Evolutionary conservation across 1,140 invertebrate genomes (phyloP), one percentile per base, ranked within the genome.

Genomic region (Trichogramma pretiosum): DNA sequence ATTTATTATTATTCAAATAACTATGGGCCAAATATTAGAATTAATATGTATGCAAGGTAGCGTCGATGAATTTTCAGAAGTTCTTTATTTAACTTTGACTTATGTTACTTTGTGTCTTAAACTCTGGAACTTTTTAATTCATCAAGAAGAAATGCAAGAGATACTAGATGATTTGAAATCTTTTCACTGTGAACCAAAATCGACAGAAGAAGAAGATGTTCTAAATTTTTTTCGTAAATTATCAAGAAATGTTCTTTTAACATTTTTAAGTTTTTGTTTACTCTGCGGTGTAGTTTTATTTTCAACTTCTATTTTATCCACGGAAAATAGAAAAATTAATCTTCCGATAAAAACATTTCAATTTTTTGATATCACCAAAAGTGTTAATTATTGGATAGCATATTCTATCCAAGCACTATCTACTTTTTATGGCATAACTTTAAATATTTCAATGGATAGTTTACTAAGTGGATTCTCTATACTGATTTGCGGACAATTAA

Each of bases 391-490:
- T 32, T 30, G 22, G 16, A 19, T 28, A 9, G 33, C 46, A 3
- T 53, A 46, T 33, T 8, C 4, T 8, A 9, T 47, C 10, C 46
- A 53, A 38, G 8, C 49, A n/a, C 26, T 53, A 5, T 23, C 42
- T 13, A 9, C 32, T 2, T 17, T 53, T 26, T 45, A 30, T 46
- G 60, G 57, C 14, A 56, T 62, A 5, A 22, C 53, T n/a, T 43
- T 56, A 10, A 64, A 62, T 53, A 47, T 55, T 3, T 56, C 56
- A 16, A 46, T 62, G 10, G 61, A 66, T 53, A 58, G 56, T 18
- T 18, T 62, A n/a, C 50, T 53, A 8, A 54, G 55, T 5, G 56
- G 56, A 14, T 54, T 61, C 28, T 58, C 60, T 0, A 56, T 52
- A 36, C 45, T 60, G 28, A 53, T 53, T 16, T 54, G 53, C 37